A percentile compares a stretch with the other conserved stretches of the same genome.
Evolutionary conservation across 2,113 vertebrate genomes (phyloP).

Genomic region (Poeciliopsis turrubarensis): DNA sequence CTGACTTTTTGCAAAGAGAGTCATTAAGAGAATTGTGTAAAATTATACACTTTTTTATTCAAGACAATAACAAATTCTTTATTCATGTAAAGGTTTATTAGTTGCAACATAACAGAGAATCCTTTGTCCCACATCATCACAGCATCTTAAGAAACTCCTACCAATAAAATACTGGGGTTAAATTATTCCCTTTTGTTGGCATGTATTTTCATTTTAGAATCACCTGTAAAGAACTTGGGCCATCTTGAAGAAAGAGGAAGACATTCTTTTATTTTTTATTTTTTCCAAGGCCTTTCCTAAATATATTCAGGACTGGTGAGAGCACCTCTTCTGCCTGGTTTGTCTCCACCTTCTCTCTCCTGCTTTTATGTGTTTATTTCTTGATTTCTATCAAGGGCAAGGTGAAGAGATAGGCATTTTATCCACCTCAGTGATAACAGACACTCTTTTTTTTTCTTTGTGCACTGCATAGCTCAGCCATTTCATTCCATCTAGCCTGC

Average conservation of each 20-base stretch:
- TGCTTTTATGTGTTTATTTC: conserved; percentile 30
- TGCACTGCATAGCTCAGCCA: not conserved
- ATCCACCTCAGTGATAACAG: conserved; percentile 1
- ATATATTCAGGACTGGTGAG: conserved; percentile 2
- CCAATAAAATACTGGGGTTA: conserved; percentile 38
- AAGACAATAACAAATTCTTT: not conserved
- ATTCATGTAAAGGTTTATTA: conserved; percentile 9
- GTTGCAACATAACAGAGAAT: not conserved
- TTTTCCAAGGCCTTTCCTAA: conserved; percentile 11
- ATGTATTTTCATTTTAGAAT: conserved; percentile 15
- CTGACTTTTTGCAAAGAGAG: not conserved
- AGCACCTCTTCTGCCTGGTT: conserved; percentile 8
- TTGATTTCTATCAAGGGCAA: conserved; percentile 45
- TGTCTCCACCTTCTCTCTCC: not conserved
- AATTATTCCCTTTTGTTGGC: conserved; percentile 21
- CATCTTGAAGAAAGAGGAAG: not conserved
- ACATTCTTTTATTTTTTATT: not conserved
- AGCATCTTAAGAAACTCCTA: conserved; percentile 9
- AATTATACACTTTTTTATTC: not conserved
- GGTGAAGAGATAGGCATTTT: conserved; percentile 16
- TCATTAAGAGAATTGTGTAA: not conserved
- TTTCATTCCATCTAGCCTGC: not conserved
- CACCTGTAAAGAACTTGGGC: not conserved
- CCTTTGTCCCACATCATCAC: not conserved
- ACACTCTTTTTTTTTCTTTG: conserved; percentile 11